A percentile compares a stretch with the other conserved stretches of the same genome.
These are phyloP conservation scores for Corythornis vintsioides DNA, from an alignment of 2,113 vertebrate species.

Conservation along the genomic window DNA sequence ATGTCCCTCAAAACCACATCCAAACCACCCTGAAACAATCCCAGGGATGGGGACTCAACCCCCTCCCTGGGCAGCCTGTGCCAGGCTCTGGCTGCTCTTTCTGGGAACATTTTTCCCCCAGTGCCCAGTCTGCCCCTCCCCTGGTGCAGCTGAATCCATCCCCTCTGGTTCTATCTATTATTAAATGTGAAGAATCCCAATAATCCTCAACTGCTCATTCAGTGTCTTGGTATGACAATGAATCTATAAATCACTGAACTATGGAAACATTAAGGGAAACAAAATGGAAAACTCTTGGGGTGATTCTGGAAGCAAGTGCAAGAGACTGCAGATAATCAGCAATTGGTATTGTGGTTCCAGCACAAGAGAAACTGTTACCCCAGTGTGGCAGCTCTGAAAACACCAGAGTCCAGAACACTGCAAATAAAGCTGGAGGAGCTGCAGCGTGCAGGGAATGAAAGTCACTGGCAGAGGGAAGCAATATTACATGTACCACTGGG, in stretches of 20 bases:
- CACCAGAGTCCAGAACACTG: background rate
- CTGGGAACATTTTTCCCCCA: no score
- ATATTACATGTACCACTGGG: background rate
- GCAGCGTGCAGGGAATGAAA: background rate
- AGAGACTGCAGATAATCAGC: background rate
- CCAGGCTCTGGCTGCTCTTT: no score
- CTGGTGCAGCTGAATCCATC: no score
- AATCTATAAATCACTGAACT: rapidly evolving
- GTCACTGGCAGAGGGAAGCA: background rate
- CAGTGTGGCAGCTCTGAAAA: background rate
- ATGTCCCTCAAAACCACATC: no score
- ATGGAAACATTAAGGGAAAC: background rate
- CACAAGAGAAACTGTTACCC: background rate
- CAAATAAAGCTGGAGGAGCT: background rate
- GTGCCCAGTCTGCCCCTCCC: no score
- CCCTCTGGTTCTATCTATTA: no score
- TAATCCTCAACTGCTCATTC: background rate
- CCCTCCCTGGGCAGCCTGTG: no score
- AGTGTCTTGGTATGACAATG: background rate
- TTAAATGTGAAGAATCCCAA: background rate
- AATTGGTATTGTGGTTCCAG: background rate
- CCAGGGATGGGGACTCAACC: no score
- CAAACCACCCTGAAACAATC: no score
- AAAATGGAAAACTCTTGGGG: background rate
- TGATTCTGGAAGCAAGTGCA: background rate